Conservation (phyloP, 1,140 invertebrate species). For the Plutomurus gul region DNA sequence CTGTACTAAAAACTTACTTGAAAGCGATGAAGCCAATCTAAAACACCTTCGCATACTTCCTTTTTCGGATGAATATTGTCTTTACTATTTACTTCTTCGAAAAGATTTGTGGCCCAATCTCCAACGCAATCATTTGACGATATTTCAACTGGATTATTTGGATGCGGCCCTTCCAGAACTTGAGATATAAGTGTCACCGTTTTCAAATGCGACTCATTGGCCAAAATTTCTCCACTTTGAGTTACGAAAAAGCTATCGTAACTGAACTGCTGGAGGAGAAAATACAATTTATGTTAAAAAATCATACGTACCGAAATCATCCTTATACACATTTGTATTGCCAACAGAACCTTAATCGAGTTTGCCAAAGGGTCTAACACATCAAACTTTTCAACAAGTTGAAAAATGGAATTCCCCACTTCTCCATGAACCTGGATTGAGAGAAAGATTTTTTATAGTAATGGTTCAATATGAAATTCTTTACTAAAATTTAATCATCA, state of each 20-base stretch:
- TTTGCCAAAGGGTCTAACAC: slow-evolving; percentile 16
- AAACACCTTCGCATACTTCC: slow-evolving; percentile 28
- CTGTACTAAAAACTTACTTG: slow-evolving; percentile 21
- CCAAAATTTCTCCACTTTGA: slow-evolving; percentile 34
- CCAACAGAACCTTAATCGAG: background rate
- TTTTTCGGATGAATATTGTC: background rate
- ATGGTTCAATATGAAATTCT: too few species aligned
- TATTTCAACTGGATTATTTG: slow-evolving; percentile 18
- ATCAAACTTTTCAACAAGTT: slow-evolving; percentile 48
- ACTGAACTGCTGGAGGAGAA: background rate
- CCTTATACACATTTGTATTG: background rate
- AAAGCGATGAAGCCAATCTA: slow-evolving; percentile 55
- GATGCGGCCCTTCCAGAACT: background rate
- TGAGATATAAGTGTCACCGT: background rate
- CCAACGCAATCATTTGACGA: slow-evolving; percentile 16
- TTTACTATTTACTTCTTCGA: background rate
- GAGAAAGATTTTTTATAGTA: too few species aligned
- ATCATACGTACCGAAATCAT: background rate
- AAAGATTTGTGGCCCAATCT: slow-evolving; percentile 22
- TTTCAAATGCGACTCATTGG: background rate
- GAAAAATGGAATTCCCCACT: slow-evolving; percentile 54
- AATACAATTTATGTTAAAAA: background rate
- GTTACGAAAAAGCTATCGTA: slow-evolving; percentile 36
- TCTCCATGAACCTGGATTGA: slow-evolving; percentile 61
- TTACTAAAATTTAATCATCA: too few species aligned